Evolutionary conservation across 2,113 vertebrate species (phyloP).

Genomic region (Scortum barcoo): DNA sequence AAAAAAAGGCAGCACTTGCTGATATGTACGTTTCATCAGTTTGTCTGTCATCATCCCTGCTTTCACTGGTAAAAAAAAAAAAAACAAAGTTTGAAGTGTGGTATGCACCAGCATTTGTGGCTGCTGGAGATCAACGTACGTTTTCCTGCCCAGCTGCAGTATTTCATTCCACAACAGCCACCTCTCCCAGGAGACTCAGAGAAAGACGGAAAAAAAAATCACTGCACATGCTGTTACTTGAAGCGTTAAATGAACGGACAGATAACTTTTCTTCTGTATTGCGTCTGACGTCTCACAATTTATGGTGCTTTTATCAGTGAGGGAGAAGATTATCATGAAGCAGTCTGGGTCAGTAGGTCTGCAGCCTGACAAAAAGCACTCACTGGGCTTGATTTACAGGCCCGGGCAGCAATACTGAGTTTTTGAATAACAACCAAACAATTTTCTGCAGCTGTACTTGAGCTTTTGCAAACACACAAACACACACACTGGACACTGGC

Average conservation of each 20-base stretch:
- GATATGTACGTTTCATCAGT: too few species aligned
- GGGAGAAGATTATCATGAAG: conserved; percentile 31
- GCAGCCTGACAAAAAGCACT: conserved; percentile 16
- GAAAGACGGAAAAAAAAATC: neutral
- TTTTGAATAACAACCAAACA: conserved; percentile 55
- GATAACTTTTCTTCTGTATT: neutral
- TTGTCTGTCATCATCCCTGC: neutral
- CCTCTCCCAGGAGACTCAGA: neutral
- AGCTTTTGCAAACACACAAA: conserved; percentile 35
- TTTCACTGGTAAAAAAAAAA: neutral
- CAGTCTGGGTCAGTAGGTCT: conserved; percentile 51
- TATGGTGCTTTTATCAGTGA: neutral
- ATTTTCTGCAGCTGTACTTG: conserved; percentile 49
- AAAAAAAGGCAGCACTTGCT: neutral
- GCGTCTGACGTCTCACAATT: neutral
- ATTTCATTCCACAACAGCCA: neutral
- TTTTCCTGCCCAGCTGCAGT: neutral
- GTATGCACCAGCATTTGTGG: neutral
- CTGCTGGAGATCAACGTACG: neutral
- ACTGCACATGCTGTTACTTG: neutral
- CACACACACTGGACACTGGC: conserved; percentile 41
- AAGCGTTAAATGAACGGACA: neutral
- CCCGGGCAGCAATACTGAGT: conserved; percentile 3
- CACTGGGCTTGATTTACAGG: conserved; percentile 33
- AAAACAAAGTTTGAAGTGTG: neutral